Conservation (phyloP, 2,797 vertebrate genomes). For the Karalla daura region DNA sequence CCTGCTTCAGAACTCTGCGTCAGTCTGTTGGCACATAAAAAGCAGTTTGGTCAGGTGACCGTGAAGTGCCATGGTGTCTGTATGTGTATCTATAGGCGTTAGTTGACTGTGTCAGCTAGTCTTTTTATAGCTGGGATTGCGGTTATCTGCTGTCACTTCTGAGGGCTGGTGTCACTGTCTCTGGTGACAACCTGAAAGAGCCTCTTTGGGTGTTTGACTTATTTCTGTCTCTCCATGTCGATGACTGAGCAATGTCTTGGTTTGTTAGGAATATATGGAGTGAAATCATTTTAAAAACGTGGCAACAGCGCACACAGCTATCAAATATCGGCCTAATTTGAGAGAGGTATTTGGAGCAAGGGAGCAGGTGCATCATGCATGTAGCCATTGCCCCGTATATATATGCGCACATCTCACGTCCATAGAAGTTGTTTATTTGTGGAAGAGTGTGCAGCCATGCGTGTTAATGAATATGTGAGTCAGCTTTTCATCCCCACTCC, state of each 20-base stretch:
- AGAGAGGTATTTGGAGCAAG: not conserved
- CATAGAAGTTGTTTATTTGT: slow-evolving; percentile 62
- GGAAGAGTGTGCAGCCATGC: slow-evolving; percentile 74
- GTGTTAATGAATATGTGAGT: slow-evolving; percentile 78
- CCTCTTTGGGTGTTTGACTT: slow-evolving; percentile 21
- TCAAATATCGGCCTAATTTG: slow-evolving; percentile 1
- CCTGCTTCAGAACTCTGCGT: slow-evolving; percentile 33
- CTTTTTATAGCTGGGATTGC: slow-evolving; percentile 70
- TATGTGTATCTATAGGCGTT: slow-evolving; percentile 67
- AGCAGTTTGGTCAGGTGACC: not conserved
- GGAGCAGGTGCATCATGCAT: slow-evolving; percentile 30
- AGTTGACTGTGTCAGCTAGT: slow-evolving; percentile 66
- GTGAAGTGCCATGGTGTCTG: slow-evolving; percentile 28
- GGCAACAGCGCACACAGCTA: not conserved
- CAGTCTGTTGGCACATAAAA: slow-evolving; percentile 23
- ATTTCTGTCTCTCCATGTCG: slow-evolving; percentile 11
- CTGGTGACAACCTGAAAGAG: slow-evolving; percentile 44
- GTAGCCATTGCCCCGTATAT: slow-evolving; percentile 5
- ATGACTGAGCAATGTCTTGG: slow-evolving; percentile 2
- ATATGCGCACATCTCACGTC: slow-evolving; percentile 19
- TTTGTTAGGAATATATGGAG: not conserved
- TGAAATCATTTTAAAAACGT: not conserved
- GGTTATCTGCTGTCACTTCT: slow-evolving; percentile 64
- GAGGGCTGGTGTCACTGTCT: slow-evolving; percentile 40
- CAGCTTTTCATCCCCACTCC: slow-evolving; percentile 77